phyloP scores from a whole-genome alignment of 1,140 invertebrate species.

The Pseudobourletiella spinata region DNA sequence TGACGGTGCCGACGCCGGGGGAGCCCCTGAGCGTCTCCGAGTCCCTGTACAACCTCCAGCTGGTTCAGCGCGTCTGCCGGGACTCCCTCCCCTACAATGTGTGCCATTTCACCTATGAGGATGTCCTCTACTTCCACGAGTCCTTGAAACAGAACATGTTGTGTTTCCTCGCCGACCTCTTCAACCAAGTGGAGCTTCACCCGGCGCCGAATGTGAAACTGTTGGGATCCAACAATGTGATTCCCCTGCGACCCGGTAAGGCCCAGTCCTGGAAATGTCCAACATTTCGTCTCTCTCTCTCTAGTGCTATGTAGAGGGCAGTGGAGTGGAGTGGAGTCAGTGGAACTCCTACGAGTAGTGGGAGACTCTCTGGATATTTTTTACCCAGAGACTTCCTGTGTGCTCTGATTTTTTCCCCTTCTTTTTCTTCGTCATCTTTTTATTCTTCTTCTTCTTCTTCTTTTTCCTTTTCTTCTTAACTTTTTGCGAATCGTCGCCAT shows the following conservation, averaged over 20 bases:
- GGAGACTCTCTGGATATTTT: no score
- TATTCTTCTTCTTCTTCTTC: no score
- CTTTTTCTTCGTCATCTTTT: no score
- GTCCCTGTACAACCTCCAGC: constrained; percentile 84
- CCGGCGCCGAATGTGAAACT: constrained; percentile 77
- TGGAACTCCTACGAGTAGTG: no score
- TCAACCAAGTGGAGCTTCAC: constrained; percentile 89
- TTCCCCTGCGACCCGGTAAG: constrained; percentile 21
- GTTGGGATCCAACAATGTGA: constrained; percentile 46
- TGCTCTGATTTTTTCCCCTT: no score
- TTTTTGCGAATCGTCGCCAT: no score
- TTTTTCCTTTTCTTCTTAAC: no score
- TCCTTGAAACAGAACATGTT: constrained; percentile 88
- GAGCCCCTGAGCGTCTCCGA: constrained; percentile 47
- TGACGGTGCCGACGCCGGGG: constrained; percentile 59
- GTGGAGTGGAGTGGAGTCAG: no score
- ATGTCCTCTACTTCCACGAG: constrained; percentile 91
- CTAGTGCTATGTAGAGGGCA: no score
- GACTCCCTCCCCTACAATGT: constrained; percentile 74
- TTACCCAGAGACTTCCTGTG: no score
- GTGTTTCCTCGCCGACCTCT: constrained; percentile 89
- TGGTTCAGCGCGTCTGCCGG: constrained; percentile 79
- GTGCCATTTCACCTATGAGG: constrained; percentile 92
- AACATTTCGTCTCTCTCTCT: not conserved
- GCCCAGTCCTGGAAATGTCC: not conserved